Evolutionary conservation across 1,140 invertebrate species (phyloP), one percentile per base, ranked within the genome.

Genomic region (Archivesica marissinica): DNA sequence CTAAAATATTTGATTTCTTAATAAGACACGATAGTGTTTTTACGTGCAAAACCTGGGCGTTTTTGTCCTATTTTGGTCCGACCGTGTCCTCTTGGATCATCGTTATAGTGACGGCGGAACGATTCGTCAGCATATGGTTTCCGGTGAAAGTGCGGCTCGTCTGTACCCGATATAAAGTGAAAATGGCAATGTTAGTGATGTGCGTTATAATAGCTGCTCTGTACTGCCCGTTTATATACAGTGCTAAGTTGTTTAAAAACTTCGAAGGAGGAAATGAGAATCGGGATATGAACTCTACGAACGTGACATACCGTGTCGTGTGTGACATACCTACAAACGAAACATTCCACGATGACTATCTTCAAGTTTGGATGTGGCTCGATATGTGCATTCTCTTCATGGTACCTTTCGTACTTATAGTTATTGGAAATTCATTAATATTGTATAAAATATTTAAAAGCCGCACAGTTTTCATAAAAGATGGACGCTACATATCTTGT

Each of bases 121-220:
- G 79, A 56, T 81, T 81, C 20, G 66, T 81, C 28, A 81, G 79
- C 33, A 81, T 81, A 0, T 81, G 79, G 79, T 81, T 81, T 35
- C 79, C 79, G 30, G 66, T 81, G n/a, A 70, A 38, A 44, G 79
- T 81, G 0, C 30, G 79, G 15, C 59, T 44, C 41, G 30, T 81
- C 25, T 72, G 79, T 44, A 81, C 79, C 17, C 47, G 68, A n/a
- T 1, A 56, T 1, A 81, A 81, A 44, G 64, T 81, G 17, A 50
- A 20, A 2, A n/a, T 70, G 0, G 13, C 28, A 9, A 68, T 81
- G 13, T 9, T 70, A 7, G 30, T 56, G 15, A 35, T 72, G 33
- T 35, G 64, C 38, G 2, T 81, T 33, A 66, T 81, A 23, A 30
- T 81, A 56, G 64, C 44, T 9, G 30, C 59, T 1, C 4, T 81